Conservation (phyloP, 2,888 invertebrate genomes). For the Macrosiphum euphorbiae region DNA sequence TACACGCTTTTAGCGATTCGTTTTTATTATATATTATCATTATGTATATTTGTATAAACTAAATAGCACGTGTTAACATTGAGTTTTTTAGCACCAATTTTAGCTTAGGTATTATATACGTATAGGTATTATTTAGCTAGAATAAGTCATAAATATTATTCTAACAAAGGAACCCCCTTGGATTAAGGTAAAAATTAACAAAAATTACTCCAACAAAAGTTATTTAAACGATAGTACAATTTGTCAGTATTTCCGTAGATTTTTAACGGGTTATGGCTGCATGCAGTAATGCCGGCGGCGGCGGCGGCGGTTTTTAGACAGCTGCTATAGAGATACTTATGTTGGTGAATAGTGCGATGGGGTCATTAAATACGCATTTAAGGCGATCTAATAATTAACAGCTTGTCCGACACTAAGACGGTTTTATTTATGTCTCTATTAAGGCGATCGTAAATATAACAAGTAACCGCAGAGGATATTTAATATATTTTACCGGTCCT, state of each 20-base stretch:
- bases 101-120: neutral
- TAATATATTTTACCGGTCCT: slow-evolving; percentile 54
- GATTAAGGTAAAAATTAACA: neutral
- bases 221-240: slow-evolving; percentile 9
- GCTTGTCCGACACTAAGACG: slow-evolving; percentile 64
- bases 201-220: neutral
- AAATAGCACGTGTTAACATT: neutral
- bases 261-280: slow-evolving; percentile 34
- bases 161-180: neutral
- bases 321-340: slow-evolving; percentile 49
- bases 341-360: slow-evolving; percentile 29
- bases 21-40: neutral
- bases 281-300: slow-evolving; percentile 22
- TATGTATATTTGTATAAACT: neutral
- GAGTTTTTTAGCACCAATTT: neutral
- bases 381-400: slow-evolving; percentile 64
- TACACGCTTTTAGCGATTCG: neutral
- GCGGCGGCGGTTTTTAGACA: slow-evolving; percentile 53
- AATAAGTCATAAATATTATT: neutral
- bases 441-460: slow-evolving; percentile 60
- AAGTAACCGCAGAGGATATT: slow-evolving; percentile 49
- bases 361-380: slow-evolving; percentile 65
- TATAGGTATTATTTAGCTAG: neutral
- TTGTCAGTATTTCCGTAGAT: slow-evolving; percentile 27
- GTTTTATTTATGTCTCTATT: slow-evolving; percentile 65